Conservation (phyloP, 2,113 vertebrate genomes). For the Alethe diademata region DNA sequence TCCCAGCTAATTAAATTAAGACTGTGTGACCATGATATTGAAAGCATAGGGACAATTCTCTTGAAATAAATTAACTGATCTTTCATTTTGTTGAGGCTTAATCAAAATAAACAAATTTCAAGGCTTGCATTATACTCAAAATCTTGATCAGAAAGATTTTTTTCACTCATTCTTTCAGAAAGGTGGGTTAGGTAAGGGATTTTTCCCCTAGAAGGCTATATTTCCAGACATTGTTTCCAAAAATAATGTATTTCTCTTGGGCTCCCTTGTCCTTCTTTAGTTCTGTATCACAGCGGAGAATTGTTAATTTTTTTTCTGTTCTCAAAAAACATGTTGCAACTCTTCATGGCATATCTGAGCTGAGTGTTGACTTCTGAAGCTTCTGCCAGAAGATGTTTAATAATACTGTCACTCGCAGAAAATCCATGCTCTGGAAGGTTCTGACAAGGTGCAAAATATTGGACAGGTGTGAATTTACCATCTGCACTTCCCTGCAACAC, state of each 20-base stretch:
- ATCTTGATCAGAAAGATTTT: background rate
- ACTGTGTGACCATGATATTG: background rate
- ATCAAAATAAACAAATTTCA: background rate
- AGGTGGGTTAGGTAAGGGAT: background rate
- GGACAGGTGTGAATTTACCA: constrained; percentile 45
- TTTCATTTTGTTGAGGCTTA: background rate
- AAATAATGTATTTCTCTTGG: background rate
- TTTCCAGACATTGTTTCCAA: background rate
- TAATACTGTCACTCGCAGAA: constrained; percentile 25
- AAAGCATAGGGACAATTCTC: background rate
- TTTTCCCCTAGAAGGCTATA: background rate
- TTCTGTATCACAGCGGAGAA: background rate
- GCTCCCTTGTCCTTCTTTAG: background rate
- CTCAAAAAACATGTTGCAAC: background rate
- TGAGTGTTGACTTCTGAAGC: constrained; percentile 29
- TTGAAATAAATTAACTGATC: background rate
- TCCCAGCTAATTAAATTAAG: background rate
- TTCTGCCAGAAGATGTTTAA: constrained; percentile 38
- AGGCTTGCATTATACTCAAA: background rate
- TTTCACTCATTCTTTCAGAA: background rate
- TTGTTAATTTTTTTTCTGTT: background rate
- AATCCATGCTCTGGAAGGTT: background rate
- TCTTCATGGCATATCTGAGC: background rate
- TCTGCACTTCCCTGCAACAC: background rate
- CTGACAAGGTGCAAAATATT: constrained; percentile 43